Evolutionary conservation across 2,888 invertebrate genomes (phyloP).

Genomic region (Autographa gamma): DNA sequence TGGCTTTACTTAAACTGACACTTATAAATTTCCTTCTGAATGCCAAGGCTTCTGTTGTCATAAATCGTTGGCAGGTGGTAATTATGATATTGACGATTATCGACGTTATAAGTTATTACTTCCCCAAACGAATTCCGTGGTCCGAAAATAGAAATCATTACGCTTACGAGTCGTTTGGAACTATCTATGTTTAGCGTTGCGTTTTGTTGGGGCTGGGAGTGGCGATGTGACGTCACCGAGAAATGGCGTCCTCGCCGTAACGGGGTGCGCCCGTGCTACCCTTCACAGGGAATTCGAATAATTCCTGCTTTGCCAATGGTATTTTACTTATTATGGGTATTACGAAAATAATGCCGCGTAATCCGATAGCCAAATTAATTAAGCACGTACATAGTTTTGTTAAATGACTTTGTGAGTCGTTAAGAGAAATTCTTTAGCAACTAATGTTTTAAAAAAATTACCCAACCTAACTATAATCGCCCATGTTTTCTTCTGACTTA

Average conservation of each 20-base stretch:
- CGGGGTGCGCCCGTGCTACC: constrained; percentile 75
- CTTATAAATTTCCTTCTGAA: not conserved
- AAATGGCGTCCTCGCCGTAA: constrained; percentile 68
- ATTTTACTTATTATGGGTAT: constrained; percentile 31
- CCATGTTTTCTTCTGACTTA: no score
- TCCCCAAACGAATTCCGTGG: constrained; percentile 28
- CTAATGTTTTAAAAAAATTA: constrained; percentile 7
- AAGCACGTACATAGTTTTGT: constrained; percentile 24
- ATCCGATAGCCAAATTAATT: constrained; percentile 43
- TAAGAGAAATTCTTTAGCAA: constrained; percentile 18
- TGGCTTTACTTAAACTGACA: not conserved
- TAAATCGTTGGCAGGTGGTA: not conserved
- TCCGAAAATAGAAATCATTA: constrained; percentile 57
- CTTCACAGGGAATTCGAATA: constrained; percentile 61
- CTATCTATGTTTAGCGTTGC: constrained; percentile 46
- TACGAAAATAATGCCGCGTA: constrained; percentile 35
- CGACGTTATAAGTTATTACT: constrained; percentile 10
- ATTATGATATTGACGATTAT: not conserved
- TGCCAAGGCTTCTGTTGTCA: not conserved
- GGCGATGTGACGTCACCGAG: constrained; percentile 75
- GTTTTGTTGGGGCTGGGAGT: constrained; percentile 69
- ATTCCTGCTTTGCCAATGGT: constrained; percentile 37
- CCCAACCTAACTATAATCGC: no score
- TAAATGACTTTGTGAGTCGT: constrained; percentile 15
- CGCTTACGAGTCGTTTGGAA: constrained; percentile 40